Conservation (phyloP, 2,888 invertebrate species). For the Acronicta leporina region DNA sequence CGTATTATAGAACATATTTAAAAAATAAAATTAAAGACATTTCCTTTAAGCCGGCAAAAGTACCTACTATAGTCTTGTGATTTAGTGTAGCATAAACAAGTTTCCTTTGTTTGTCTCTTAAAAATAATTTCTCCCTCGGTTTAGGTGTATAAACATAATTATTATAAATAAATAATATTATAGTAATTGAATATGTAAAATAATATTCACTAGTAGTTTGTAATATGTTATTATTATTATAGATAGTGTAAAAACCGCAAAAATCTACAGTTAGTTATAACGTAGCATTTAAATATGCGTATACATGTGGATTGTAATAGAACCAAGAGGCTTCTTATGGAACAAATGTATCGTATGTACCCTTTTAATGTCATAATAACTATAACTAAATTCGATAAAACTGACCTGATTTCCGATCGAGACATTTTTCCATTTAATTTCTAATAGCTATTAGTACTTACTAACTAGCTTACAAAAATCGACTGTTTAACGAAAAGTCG, state of each 20-base stretch:
- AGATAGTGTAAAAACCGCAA: slow-evolving; percentile 72
- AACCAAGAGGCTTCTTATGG: slow-evolving; percentile 77
- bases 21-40: slow-evolving; percentile 52
- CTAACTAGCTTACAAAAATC: slow-evolving; percentile 7
- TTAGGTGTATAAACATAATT: slow-evolving; percentile 62
- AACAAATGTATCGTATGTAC: slow-evolving; percentile 52
- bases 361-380: slow-evolving; percentile 34
- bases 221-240: slow-evolving; percentile 62
- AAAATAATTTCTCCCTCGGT: slow-evolving; percentile 57
- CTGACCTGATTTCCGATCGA: slow-evolving; percentile 10
- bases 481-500: slow-evolving; percentile 25
- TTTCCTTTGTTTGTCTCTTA: slow-evolving; percentile 47
- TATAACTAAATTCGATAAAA: slow-evolving; percentile 30
- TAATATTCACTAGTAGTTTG: slow-evolving; percentile 61
- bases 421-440: slow-evolving; percentile 21
- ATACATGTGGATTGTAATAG: slow-evolving; percentile 59
- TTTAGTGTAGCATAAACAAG: slow-evolving; percentile 56
- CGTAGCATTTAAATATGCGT: slow-evolving; percentile 76
- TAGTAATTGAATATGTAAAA: slow-evolving; percentile 61
- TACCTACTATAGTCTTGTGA: slow-evolving; percentile 58
- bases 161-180: slow-evolving; percentile 60
- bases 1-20: slow-evolving; percentile 46
- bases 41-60: slow-evolving; percentile 55
- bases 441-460: background rate
- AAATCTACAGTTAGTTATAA: slow-evolving; percentile 70